Percentiles rank a stretch among this genome's conserved stretches.
phyloP scores from a whole-genome alignment of 2,797 vertebrate genomes.

The Luscinia megarhynchos region DNA sequence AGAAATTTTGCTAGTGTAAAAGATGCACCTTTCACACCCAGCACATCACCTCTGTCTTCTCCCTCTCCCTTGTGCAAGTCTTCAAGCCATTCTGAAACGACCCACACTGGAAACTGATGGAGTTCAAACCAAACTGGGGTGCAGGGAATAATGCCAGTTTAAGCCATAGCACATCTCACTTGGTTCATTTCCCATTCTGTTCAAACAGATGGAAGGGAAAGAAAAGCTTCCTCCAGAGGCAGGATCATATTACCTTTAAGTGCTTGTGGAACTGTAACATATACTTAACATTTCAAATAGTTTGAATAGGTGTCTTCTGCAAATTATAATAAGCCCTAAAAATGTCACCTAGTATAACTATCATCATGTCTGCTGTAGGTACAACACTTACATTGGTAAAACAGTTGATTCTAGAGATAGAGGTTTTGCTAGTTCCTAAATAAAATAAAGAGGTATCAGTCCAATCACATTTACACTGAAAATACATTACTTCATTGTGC shows the following conservation, averaged over 20 bases:
- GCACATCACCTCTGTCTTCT: background rate
- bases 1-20: background rate
- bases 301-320: constrained; percentile 54
- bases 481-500: background rate
- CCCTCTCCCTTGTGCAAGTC: background rate
- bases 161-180: background rate
- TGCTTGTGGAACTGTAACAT: constrained; percentile 27
- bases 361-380: constrained; percentile 5
- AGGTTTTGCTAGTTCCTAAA: background rate
- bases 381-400: constrained; percentile 8
- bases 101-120: accelerated
- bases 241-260: constrained; percentile 59
- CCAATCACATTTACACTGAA: background rate
- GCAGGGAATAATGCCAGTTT: background rate
- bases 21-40: background rate
- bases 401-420: background rate
- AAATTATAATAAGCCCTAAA: constrained; percentile 50
- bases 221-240: constrained; percentile 23
- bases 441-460: background rate
- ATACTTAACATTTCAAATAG: constrained; percentile 63
- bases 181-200: background rate
- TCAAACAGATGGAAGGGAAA: background rate
- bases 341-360: constrained; percentile 22
- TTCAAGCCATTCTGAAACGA: background rate
- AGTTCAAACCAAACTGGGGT: background rate